A percentile compares a stretch with the other conserved stretches of the same genome.
phyloP scores from a whole-genome alignment of 2,888 invertebrate genomes.

The Netelia melanura region DNA sequence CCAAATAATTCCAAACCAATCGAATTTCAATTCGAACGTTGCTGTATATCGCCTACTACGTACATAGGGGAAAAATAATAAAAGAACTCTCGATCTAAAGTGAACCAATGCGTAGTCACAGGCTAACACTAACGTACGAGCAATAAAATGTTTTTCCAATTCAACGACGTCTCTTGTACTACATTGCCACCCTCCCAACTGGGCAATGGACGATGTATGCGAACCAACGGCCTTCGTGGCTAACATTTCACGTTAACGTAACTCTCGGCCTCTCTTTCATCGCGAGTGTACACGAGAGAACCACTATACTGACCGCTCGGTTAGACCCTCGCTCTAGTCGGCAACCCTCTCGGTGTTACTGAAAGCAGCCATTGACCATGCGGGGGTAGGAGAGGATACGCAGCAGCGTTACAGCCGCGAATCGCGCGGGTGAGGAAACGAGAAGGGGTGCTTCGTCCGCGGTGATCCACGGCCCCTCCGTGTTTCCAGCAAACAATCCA shows the following conservation, averaged over 20 bases:
- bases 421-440: constrained; percentile 56
- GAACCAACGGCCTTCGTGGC: constrained; percentile 51
- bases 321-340: constrained; percentile 39
- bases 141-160: constrained; percentile 37
- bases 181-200: neutral
- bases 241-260: constrained; percentile 62
- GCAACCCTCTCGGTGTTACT: constrained; percentile 53
- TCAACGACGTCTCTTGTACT: constrained; percentile 13
- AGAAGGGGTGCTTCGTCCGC: constrained; percentile 30
- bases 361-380: constrained; percentile 59
- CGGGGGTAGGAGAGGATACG: neutral
- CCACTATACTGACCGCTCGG: constrained; percentile 35
- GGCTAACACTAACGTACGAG: neutral
- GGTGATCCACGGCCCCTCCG: constrained; percentile 67
- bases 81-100: neutral
- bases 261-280: constrained; percentile 63
- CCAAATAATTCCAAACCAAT: neutral
- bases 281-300: constrained; percentile 34
- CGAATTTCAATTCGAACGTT: neutral
- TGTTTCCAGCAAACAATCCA: constrained; percentile 75
- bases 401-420: constrained; percentile 43
- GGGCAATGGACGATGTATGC: constrained; percentile 14
- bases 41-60: neutral
- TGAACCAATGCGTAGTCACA: neutral
- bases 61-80: neutral